Base-by-base conservation (phyloP, 1,140 invertebrate species). In the Dryas iulia region DNA sequence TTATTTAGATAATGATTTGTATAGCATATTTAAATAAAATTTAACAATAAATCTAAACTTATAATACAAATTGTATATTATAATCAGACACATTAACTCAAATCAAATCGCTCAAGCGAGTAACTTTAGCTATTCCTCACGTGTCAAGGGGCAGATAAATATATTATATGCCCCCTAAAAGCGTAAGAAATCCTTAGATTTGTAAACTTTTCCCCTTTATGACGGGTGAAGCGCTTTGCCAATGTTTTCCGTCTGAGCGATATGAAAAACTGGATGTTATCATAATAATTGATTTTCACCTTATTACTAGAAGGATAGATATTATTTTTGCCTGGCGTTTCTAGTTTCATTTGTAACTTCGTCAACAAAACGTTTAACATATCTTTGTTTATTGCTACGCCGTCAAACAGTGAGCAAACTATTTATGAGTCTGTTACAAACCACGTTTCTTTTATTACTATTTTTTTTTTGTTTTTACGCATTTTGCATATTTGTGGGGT, bases 171-270 rank as follows among this genome's bases (percentile, higher is more conserved):
- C 81, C 84, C n/a, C 78, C 83, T 84, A 83, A 89, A 89, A 91
- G 87, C 87, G 83, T 86, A 89, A 88, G 89, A 91, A 91, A 89
- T 89, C 81, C 86, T 73, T 82, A 89, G 86, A 91, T 91, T 89
- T 91, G 86, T 89, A 91, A 91, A 90, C 79, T 89, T 90, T 91
- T 79, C 87, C 85, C 89, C 81, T 89, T 89, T 90, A 89, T 89
- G 87, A 90, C 78, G 84, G 80, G 81, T 74, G 76, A 88, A 85
- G 81, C 77, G 75, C 86, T 76, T 70, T 76, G 81, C 82, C 85
- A 77, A 89, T 89, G 86, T 89, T 88, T 91, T 89, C 82, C 79
- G 82, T 80, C 78, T 78, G 80, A 81, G 77, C 74, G 85, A 91
- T 89, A 89, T 89, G 84, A 90, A 89, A 89, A 91, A 91, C 78